Conservation (phyloP, 2,888 invertebrate genomes). For the Drosophila infuscata region DNA sequence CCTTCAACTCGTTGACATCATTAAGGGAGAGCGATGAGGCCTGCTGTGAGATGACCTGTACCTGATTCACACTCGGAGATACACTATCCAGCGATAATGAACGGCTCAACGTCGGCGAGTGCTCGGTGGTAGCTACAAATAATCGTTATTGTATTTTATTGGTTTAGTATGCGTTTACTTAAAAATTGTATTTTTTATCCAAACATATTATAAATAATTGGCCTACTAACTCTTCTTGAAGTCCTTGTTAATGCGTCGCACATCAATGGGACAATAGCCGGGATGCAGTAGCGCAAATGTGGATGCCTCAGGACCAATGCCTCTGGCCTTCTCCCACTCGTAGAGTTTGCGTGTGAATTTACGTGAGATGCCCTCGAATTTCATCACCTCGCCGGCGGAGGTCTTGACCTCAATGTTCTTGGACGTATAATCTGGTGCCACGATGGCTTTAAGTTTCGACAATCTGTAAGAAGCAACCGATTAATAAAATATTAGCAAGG, state of each 20-base stretch:
- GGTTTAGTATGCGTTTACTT: neutral
- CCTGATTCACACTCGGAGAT: conserved; percentile 86
- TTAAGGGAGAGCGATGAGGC: conserved; percentile 91
- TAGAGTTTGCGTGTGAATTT: conserved; percentile 95
- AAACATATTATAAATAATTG: too few relatives aligned
- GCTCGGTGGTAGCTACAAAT: conserved; percentile 73
- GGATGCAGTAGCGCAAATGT: conserved; percentile 92
- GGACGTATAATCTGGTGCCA: conserved; percentile 86
- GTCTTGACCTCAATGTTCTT: conserved; percentile 93
- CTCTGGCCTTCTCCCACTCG: conserved; percentile 96
- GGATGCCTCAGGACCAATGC: conserved; percentile 93
- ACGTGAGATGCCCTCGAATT: conserved; percentile 94
- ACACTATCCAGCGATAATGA: conserved; percentile 93
- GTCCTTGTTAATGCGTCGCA: conserved; percentile 83
- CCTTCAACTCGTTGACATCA: conserved; percentile 89
- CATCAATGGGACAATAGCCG: conserved; percentile 85
- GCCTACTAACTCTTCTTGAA: conserved; percentile 72
- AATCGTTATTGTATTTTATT: neutral
- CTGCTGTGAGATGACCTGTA: conserved; percentile 86
- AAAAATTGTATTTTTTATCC: too few relatives aligned
- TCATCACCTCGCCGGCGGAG: conserved; percentile 91
- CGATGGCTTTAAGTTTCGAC: conserved; percentile 86
- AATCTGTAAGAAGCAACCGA: conserved; percentile 63
- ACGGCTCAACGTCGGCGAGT: conserved; percentile 87
- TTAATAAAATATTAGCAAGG: neutral